phyloP scores from a whole-genome alignment of 2,888 invertebrate genomes.

The Eupithecia centaureata region DNA sequence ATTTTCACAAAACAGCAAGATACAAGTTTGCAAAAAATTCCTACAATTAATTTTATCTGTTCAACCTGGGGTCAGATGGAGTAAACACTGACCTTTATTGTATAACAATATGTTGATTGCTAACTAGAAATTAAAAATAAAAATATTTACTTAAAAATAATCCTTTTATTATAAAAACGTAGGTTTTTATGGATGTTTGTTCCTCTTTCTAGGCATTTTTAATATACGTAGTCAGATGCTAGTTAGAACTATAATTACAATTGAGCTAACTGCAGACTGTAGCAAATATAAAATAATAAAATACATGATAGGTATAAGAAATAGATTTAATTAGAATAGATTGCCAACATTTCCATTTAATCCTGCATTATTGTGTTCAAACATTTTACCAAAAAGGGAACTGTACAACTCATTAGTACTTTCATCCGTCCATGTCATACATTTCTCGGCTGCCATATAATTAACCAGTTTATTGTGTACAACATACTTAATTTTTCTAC shows the following conservation, averaged over 20 bases:
- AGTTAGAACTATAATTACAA: background rate
- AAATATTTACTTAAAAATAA: too few species aligned
- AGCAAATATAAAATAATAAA: background rate
- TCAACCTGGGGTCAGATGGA: constrained; percentile 1
- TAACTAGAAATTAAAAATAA: background rate
- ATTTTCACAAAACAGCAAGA: background rate
- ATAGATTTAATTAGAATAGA: constrained; percentile 62
- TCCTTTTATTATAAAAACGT: too few species aligned
- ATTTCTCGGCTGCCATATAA: constrained; percentile 93
- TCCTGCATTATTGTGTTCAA: constrained; percentile 75
- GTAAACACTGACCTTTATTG: constrained; percentile 1
- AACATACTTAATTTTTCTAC: constrained; percentile 93
- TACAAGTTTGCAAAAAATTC: constrained; percentile 1
- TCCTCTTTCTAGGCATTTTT: too few species aligned
- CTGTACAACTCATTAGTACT: constrained; percentile 91
- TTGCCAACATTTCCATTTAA: constrained; percentile 66
- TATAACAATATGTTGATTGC: background rate
- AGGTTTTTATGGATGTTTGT: too few species aligned
- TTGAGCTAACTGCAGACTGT: too few species aligned
- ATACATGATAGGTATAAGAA: background rate
- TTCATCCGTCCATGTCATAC: constrained; percentile 88
- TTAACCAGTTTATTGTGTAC: constrained; percentile 94
- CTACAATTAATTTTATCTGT: constrained; percentile 8
- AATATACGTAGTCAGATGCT: too few species aligned
- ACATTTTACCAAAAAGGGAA: constrained; percentile 90